A percentile compares a stretch with the other conserved stretches of the same genome.
Conservation (phyloP, 2,797 vertebrate genomes). For the Triplophysa yarkandensis region DNA sequence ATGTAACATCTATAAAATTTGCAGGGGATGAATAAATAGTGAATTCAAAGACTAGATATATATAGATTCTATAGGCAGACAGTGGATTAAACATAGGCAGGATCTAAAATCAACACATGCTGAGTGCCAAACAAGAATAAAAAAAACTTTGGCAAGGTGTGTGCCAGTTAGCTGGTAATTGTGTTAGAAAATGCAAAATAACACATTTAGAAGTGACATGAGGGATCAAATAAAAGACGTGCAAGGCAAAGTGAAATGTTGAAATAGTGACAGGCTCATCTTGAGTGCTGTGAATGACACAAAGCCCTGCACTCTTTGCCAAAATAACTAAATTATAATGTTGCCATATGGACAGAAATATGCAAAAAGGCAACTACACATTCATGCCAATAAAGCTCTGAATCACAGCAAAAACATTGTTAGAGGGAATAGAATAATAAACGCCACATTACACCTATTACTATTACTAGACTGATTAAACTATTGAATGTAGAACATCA, state of each 20-base stretch:
- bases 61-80: constrained; percentile 6
- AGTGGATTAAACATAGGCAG: constrained; percentile 9
- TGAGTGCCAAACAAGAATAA: constrained; percentile 4
- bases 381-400: background rate
- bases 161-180: background rate
- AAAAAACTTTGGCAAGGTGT: background rate
- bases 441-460: background rate
- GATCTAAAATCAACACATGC: constrained; percentile 15
- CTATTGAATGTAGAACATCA: background rate
- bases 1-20: constrained; percentile 31
- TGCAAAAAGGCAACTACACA: background rate
- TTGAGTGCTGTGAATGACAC: background rate
- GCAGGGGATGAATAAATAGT: constrained; percentile 30
- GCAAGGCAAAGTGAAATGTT: background rate
- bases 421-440: background rate
- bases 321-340: background rate
- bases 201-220: background rate
- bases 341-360: background rate
- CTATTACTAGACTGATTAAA: background rate
- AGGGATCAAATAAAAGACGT: background rate
- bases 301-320: background rate
- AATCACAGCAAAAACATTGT: background rate
- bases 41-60: constrained; percentile 33
- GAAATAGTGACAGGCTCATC: background rate
- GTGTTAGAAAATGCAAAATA: background rate